These are phyloP conservation scores for Micoletzkya japonica DNA, from an alignment of 2,888 invertebrate species.

Conservation along the genomic window DNA sequence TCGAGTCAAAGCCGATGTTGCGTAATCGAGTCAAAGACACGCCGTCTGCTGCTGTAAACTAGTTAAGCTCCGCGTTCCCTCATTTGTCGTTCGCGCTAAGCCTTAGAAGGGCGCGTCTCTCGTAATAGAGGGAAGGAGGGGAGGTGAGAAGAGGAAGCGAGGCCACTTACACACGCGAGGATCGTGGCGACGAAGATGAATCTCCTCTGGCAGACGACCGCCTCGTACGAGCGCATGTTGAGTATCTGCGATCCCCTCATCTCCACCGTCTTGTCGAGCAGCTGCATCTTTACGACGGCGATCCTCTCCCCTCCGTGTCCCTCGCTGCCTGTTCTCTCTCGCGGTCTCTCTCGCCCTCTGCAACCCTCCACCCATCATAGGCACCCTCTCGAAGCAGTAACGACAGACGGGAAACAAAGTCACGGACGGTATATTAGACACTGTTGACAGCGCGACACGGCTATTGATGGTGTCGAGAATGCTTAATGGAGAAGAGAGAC, in stretches of 20 bases:
- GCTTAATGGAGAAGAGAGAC: not conserved
- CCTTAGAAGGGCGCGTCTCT: not conserved
- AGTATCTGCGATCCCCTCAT: conserved; percentile 55
- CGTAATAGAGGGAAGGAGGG: not conserved
- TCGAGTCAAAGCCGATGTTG: no score
- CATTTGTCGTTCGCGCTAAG: no score
- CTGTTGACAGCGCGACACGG: not conserved
- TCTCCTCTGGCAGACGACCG: conserved; percentile 49
- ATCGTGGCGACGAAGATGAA: conserved; percentile 38
- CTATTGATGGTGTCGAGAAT: no score
- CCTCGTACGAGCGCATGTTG: conserved; percentile 54
- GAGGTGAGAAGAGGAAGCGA: not conserved
- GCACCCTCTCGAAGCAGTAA: no score
- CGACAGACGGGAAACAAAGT: not conserved
- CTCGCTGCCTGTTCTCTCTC: not conserved
- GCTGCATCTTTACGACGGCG: conserved; percentile 51
- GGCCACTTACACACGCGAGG: conserved; percentile 31
- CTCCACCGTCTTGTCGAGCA: conserved; percentile 58
- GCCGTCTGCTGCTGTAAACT: no score
- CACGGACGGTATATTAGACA: not conserved
- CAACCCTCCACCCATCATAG: not conserved
- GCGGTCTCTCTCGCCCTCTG: not conserved
- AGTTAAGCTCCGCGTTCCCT: no score
- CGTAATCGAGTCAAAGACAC: no score
- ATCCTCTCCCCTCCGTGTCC: no score